Percentiles rank a stretch among this genome's conserved stretches.
Evolutionary conservation across 1,140 invertebrate species (phyloP).

Genomic region (Helicoverpa zea): DNA sequence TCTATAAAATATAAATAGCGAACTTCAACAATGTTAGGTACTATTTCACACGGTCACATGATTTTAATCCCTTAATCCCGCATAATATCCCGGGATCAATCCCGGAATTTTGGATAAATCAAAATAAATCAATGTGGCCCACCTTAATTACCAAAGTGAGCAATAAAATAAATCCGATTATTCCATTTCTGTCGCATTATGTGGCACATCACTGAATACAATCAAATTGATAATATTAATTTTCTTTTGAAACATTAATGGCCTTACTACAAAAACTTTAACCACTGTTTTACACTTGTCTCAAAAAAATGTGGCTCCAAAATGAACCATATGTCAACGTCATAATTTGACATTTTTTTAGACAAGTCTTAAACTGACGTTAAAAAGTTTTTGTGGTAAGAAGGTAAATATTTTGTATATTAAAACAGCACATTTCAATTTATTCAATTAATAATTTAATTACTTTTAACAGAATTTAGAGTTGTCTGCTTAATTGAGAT

Average conservation of each 20-base stretch:
- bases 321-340: no score
- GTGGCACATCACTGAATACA: conserved; percentile 17
- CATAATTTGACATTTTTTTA: no score
- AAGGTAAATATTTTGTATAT: not conserved
- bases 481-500: not conserved
- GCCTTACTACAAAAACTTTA: no score
- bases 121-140: no score
- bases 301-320: no score
- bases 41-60: conserved; percentile 2
- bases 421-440: conserved; percentile 34
- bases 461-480: not conserved
- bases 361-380: no score
- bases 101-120: no score
- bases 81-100: conserved; percentile 33
- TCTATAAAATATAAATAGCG: not conserved
- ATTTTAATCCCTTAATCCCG: conserved; percentile 15
- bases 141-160: conserved; percentile 22
- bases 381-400: no score
- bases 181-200: not conserved
- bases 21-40: conserved; percentile 15
- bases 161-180: conserved; percentile 37
- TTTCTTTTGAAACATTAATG: conserved; percentile 31
- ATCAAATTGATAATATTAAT: not conserved
- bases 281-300: no score
- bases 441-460: not conserved